phyloP scores from a whole-genome alignment of 1,140 invertebrate genomes.

The Rhyzopertha dominica region DNA sequence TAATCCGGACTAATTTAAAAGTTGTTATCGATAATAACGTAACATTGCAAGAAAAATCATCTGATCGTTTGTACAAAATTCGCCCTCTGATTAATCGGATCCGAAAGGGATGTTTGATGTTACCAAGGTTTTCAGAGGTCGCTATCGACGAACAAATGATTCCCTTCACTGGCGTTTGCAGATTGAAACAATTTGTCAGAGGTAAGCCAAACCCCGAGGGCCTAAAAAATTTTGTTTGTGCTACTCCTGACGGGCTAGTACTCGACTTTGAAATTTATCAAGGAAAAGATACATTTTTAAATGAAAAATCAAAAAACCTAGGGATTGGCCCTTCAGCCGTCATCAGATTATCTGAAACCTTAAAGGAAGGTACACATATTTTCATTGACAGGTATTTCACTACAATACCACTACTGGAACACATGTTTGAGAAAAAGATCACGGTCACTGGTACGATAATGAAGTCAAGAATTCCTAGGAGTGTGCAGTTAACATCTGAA shows the following conservation, averaged over 20 bases:
- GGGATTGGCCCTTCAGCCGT: conserved; percentile 10
- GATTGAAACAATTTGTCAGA: conserved; percentile 22
- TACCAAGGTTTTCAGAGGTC: conserved; percentile 9
- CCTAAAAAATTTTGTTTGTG: conserved; percentile 19
- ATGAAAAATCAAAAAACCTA: conserved; percentile 9
- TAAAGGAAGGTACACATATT: conserved; percentile 11
- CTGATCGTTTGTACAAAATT: conserved; percentile 12
- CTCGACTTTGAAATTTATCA: conserved; percentile 19
- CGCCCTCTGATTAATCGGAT: conserved; percentile 7
- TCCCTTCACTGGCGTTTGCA: conserved; percentile 14
- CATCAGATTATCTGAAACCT: conserved; percentile 13
- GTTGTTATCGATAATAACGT: not conserved
- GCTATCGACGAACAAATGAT: conserved; percentile 25
- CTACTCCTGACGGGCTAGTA: conserved; percentile 15
- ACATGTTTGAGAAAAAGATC: conserved; percentile 11
- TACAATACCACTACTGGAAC: conserved; percentile 11
- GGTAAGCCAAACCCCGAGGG: conserved; percentile 20
- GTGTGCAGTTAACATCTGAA: conserved; percentile 16
- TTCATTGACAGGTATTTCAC: conserved; percentile 14
- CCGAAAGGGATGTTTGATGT: conserved; percentile 10
- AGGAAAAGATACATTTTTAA: too few relatives aligned
- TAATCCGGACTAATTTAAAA: not conserved
- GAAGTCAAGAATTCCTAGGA: conserved; percentile 5
- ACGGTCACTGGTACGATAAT: conserved; percentile 10
- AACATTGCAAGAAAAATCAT: not conserved